Conservation (phyloP, 1,140 invertebrate species). For the Magallana gigas region DNA sequence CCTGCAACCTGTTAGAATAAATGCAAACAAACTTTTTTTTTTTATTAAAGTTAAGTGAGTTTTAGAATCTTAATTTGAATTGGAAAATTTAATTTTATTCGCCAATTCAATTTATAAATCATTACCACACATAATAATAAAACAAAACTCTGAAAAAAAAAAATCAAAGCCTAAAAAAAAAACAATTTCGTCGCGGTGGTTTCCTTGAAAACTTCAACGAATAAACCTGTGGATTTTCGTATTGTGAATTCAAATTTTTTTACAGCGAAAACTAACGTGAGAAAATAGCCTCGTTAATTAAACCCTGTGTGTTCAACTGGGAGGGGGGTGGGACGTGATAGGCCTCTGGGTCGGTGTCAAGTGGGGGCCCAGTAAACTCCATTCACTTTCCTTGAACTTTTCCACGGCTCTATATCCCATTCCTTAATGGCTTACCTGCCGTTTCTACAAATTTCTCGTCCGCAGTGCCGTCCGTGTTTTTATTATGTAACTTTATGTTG, state of each 20-base stretch:
- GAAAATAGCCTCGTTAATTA: constrained; percentile 31
- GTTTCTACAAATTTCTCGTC: constrained; percentile 25
- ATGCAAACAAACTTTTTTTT: too few relatives aligned
- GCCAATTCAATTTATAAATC: too few relatives aligned
- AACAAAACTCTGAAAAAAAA: too few relatives aligned
- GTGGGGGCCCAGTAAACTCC: background rate
- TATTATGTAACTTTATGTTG: constrained; percentile 29
- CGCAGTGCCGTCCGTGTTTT: background rate
- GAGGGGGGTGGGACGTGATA: background rate
- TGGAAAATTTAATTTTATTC: too few relatives aligned
- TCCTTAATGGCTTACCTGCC: constrained; percentile 14
- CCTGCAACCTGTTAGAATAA: too few relatives aligned
- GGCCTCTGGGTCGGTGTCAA: constrained; percentile 12
- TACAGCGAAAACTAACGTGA: constrained; percentile 30
- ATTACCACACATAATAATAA: too few relatives aligned
- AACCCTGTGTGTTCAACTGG: background rate
- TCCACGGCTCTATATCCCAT: constrained; percentile 5
- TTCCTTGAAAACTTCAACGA: too few relatives aligned
- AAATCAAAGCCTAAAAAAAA: too few relatives aligned
- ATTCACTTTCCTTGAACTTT: constrained; percentile 26
- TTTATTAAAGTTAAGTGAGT: too few relatives aligned
- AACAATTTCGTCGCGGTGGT: too few relatives aligned
- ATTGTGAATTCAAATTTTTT: constrained; percentile 10
- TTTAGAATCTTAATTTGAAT: too few relatives aligned
- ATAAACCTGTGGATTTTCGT: constrained; percentile 5